Evolutionary conservation across 2,797 vertebrate genomes (phyloP), one percentile per base, ranked within the genome.

Genomic region (Strix occidentalis): DNA sequence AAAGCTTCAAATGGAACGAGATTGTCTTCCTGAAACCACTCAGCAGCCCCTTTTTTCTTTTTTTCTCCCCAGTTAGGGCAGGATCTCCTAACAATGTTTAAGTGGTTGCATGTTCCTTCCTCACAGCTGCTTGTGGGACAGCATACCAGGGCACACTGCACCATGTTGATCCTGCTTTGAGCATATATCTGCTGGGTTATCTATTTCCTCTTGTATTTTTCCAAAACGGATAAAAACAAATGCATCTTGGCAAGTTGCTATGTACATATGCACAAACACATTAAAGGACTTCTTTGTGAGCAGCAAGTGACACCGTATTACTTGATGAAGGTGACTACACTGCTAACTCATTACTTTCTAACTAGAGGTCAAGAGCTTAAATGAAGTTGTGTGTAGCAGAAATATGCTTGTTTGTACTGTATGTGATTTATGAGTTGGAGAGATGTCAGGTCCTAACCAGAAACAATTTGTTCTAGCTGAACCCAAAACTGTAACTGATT

Each of bases 41-140:
- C 69, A 57, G 33, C 8, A 9, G 63, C 45, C 26, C 3, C 37
- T 75, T 60, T 43, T 33, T 46, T 75, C 61, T 45, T 50, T n/a
- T 48, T n/a, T 35, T 5, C 17, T 82, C 17, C 31, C 20, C 23
- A 48, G 17, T 12, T 3, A 74, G 51, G 31, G 18, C 85, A 79
- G 41, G 76, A 10, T 84, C 80, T 94, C 33, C 35, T 77, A 81
- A 83, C 69, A 85, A 35, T 84, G 75, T 89, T 74, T 60, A 63
- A 89, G 56, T 64, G 56, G 35, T 91, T 92, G 21, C 43, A 41
- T 84, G 84, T 91, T 95, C 72, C 87, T 97, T 97, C 77, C 95
- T 95, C 80, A 29, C 85, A 94, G 66, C 91, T 93, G 80, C 48
- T 50, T 81, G 79, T 82, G 68, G 64, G n/a, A 91, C 77, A 39